A percentile compares a stretch with the other conserved stretches of the same genome.
phyloP scores from a whole-genome alignment of 2,113 vertebrate species.

The Ariopsis seemanni region DNA sequence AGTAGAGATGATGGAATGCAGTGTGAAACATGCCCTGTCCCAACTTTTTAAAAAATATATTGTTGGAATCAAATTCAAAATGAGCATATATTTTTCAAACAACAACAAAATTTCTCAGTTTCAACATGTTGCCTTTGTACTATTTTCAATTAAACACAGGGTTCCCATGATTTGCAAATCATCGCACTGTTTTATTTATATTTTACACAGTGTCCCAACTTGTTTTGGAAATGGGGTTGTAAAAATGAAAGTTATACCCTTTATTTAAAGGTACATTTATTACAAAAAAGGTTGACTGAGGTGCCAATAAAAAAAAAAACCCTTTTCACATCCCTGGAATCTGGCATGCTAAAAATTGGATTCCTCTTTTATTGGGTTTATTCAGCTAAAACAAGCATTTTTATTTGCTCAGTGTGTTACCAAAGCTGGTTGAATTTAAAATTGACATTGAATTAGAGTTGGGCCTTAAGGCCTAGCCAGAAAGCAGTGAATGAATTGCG shows the following conservation, averaged over 20 bases:
- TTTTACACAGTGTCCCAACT: too few relatives aligned
- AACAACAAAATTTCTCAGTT: too few relatives aligned
- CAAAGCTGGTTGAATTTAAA: constrained; percentile 42
- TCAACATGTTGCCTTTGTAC: too few relatives aligned
- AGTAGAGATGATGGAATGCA: too few relatives aligned
- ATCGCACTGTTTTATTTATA: too few relatives aligned
- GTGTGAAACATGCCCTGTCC: too few relatives aligned
- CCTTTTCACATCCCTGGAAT: constrained; percentile 7
- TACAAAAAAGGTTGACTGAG: constrained; percentile 18
- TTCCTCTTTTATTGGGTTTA: constrained; percentile 74
- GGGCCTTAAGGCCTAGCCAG: neutral
- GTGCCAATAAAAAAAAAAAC: constrained; percentile 5
- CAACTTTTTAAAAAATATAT: too few relatives aligned
- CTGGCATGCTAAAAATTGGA: constrained; percentile 65
- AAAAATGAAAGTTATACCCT: neutral
- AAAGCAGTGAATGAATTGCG: constrained; percentile 23
- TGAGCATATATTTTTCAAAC: too few relatives aligned
- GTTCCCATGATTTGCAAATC: too few relatives aligned
- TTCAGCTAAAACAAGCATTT: constrained; percentile 56
- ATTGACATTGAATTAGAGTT: constrained; percentile 6
- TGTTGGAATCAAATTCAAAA: too few relatives aligned
- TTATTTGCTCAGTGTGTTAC: constrained; percentile 73
- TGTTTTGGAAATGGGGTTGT: neutral
- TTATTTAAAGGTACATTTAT: neutral
- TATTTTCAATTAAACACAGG: too few relatives aligned